Evolutionary conservation across 2,888 invertebrate species (phyloP), one percentile per base, ranked within the genome.

Genomic region (Campopleginae sp.): DNA sequence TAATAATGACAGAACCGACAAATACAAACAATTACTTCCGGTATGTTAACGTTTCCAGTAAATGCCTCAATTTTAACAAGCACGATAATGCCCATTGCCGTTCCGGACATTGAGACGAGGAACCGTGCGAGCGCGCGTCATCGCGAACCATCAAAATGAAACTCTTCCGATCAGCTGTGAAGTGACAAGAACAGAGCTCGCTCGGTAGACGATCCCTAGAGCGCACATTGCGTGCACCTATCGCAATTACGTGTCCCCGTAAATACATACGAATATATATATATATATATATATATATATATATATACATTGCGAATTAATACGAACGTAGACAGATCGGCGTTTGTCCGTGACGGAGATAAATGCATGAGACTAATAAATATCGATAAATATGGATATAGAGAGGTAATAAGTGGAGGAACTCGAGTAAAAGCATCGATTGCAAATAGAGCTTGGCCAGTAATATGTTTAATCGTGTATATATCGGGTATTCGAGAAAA

Each of bases 391-490:
- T 68, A 58, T 31, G 58, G 27, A 71, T 54, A 42, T 70, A 70
- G 23, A 27, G 38, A 51, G 5, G 19, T 48, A 27, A 27, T 12
- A 27, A 58, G 72, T 54, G 14, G 38, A 12, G 71, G 3, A 72
- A 19, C 54, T 68, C 76, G 61, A 81, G 81, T 81, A 78, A 81
- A 85, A 81, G 84, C 84, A 74, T 81, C 80, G 84, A 81, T 84
- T 74, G 84, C 72, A 78, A 84, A 84, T 84, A 74, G 81, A 84
- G 84, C 81, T 58, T n/a, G n/a, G n/a, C n/a, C 84, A 44, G 78
- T 77, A 77, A 75, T 58, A 58, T 80, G 80, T 80, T 78, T 84
- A 81, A 84, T 81, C 74, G 76, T 17, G 31, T 61, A 44, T 75
- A 58, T 31, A 58, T n/a, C n/a, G n/a, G 31, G 82, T 51, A 63